Evolutionary conservation across 2,113 vertebrate genomes (phyloP).

Genomic region (Euleptes europaea): DNA sequence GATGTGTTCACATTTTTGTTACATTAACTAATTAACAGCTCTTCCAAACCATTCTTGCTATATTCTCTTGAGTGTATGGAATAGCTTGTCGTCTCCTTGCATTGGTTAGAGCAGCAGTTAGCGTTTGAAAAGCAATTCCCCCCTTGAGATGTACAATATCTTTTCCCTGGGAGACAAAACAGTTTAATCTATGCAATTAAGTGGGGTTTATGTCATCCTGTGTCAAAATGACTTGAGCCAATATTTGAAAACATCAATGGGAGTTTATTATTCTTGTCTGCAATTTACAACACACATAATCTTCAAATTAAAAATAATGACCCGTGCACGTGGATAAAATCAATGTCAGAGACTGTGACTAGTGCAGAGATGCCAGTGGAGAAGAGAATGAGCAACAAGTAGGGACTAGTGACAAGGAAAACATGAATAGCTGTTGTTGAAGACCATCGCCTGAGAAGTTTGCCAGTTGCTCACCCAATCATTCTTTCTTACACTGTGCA

Average conservation of each 20-base stretch:
- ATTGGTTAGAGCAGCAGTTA: slow-evolving; percentile 11
- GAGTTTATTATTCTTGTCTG: slow-evolving; percentile 34
- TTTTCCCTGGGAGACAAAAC: slow-evolving; percentile 24
- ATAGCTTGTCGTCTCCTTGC: slow-evolving; percentile 17
- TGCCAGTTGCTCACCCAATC: neutral
- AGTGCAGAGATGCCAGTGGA: neutral
- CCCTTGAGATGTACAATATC: slow-evolving; percentile 39
- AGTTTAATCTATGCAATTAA: slow-evolving; percentile 51
- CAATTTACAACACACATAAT: neutral
- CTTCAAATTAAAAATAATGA: neutral
- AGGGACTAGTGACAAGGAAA: neutral
- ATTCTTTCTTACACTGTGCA: neutral
- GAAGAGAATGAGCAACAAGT: neutral
- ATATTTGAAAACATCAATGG: slow-evolving; percentile 32
- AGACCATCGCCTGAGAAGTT: neutral
- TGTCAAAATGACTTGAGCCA: slow-evolving; percentile 38
- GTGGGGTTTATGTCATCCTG: slow-evolving; percentile 39
- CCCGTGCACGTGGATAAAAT: neutral
- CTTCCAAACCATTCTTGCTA: slow-evolving; percentile 44
- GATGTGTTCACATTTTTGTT: slow-evolving; percentile 57
- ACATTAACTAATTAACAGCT: slow-evolving; percentile 60
- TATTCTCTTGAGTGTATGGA: slow-evolving; percentile 41
- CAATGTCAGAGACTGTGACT: neutral
- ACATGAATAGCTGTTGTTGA: neutral
- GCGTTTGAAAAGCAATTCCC: slow-evolving; percentile 35